Conservation (phyloP, 2,888 invertebrate genomes). For the Thymelicus lineola region DNA sequence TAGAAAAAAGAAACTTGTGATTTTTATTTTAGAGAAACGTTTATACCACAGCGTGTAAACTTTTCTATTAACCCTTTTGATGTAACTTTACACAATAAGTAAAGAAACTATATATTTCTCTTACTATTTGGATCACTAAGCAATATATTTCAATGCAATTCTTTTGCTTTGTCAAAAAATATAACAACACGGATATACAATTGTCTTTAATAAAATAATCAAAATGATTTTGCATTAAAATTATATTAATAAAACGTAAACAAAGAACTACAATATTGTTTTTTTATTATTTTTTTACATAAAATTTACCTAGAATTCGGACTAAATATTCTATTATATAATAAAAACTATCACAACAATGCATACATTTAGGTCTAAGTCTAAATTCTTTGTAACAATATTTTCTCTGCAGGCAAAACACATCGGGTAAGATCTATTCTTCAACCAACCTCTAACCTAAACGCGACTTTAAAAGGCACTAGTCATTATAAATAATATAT, state of each 20-base stretch:
- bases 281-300: not conserved
- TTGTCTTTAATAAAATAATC: not conserved
- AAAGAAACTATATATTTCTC: no score
- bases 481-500: conserved; percentile 58
- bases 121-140: no score
- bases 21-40: no score
- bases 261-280: not conserved
- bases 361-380: conserved; percentile 42
- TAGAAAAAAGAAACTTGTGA: no score
- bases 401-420: conserved; percentile 25
- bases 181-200: no score
- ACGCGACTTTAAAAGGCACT: conserved; percentile 74
- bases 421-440: conserved; percentile 27
- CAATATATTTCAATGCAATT: no score
- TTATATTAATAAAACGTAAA: not conserved
- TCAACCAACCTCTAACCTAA: conserved; percentile 50
- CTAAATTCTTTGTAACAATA: conserved; percentile 22
- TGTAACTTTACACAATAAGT: no score
- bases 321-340: conserved; percentile 43
- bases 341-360: conserved; percentile 53
- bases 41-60: no score
- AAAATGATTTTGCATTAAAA: not conserved
- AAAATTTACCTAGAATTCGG: conserved; percentile 9
- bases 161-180: no score
- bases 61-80: no score